Conservation (phyloP, 2,797 vertebrate species). For the Chaenodraco wilsoni region DNA sequence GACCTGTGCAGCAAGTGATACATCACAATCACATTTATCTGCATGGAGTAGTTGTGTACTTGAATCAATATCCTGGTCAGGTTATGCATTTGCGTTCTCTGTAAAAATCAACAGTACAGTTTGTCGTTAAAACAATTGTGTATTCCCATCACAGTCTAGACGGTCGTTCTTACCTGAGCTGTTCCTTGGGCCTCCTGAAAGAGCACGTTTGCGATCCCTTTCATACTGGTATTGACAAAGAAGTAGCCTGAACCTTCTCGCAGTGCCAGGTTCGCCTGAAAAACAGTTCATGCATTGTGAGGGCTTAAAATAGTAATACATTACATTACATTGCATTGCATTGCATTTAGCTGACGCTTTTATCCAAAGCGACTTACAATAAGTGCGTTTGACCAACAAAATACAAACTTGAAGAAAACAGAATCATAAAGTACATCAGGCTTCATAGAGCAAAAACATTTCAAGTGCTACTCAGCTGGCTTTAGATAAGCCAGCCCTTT, state of each 20-base stretch:
- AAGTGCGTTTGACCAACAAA: too few species aligned
- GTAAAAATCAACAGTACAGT: background rate
- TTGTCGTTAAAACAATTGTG: background rate
- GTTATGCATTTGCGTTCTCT: background rate
- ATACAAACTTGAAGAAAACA: too few species aligned
- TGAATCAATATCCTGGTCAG: background rate
- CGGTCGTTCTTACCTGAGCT: conserved; percentile 84
- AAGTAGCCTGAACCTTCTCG: conserved; percentile 94
- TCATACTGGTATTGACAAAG: conserved; percentile 89
- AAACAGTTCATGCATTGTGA: conserved; percentile 36
- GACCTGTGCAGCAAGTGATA: conserved; percentile 80
- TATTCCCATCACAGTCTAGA: conserved; percentile 1
- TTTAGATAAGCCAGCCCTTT: too few species aligned
- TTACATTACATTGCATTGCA: too few species aligned
- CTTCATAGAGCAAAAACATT: too few species aligned
- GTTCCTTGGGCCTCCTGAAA: conserved; percentile 85
- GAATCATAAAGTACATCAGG: too few species aligned
- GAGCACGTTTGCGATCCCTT: conserved; percentile 81
- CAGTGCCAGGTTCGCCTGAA: conserved; percentile 87
- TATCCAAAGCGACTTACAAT: too few species aligned
- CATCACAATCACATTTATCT: background rate
- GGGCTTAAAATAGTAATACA: background rate
- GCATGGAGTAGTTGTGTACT: background rate
- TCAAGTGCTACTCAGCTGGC: too few species aligned
- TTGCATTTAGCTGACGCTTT: too few species aligned